Evolutionary conservation across 2,113 vertebrate species (phyloP).

Genomic region (Proteles cristata): DNA sequence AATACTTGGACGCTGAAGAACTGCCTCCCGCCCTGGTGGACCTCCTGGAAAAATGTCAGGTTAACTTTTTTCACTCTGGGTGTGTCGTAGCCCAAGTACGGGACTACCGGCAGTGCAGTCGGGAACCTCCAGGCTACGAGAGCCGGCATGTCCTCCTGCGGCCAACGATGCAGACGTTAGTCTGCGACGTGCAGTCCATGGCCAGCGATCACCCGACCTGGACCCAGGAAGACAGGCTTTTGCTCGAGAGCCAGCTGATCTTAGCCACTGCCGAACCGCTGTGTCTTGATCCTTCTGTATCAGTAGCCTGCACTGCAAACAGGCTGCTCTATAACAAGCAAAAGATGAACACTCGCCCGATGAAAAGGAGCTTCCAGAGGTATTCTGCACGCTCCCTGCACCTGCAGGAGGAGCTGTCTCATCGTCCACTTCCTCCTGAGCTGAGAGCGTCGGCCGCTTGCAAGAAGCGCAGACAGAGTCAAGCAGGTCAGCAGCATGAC

Average conservation of each 20-base stretch:
- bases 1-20: slow-evolving; percentile 96
- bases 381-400: slow-evolving; percentile 89
- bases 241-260: slow-evolving; percentile 95
- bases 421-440: slow-evolving; percentile 89
- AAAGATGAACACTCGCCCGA: slow-evolving; percentile 94
- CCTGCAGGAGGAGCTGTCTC: slow-evolving; percentile 89
- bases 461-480: slow-evolving; percentile 91
- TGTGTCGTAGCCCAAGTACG: slow-evolving; percentile 97
- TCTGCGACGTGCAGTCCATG: slow-evolving; percentile 94
- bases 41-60: slow-evolving; percentile 94
- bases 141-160: slow-evolving; percentile 93
- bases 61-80: slow-evolving; percentile 95
- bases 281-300: slow-evolving; percentile 95
- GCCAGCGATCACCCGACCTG: slow-evolving; percentile 93
- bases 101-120: slow-evolving; percentile 93
- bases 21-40: slow-evolving; percentile 95
- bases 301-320: slow-evolving; percentile 94
- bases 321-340: slow-evolving; percentile 95
- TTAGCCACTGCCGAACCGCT: slow-evolving; percentile 95
- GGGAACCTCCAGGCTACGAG: slow-evolving; percentile 91
- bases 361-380: slow-evolving; percentile 93
- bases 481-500: slow-evolving; percentile 86
- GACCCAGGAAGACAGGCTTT: slow-evolving; percentile 96
- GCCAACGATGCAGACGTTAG: slow-evolving; percentile 96
- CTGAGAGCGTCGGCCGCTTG: slow-evolving; percentile 89